phyloP scores from a whole-genome alignment of 2,888 invertebrate species.

The Pseudoips prasinana region DNA sequence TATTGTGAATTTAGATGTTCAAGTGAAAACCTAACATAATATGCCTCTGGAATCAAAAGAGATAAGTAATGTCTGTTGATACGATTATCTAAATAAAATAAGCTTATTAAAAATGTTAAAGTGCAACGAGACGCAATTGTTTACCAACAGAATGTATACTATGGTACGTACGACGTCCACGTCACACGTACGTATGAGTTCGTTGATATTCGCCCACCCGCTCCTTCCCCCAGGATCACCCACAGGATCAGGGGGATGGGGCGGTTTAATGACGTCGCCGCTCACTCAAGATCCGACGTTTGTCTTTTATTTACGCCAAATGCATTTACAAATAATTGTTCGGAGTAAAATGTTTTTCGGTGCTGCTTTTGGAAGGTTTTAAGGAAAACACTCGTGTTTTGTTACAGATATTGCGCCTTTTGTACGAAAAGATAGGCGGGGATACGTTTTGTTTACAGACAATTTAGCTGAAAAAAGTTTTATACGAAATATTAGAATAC shows the following conservation, averaged over 20 bases:
- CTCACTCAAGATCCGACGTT: conserved; percentile 63
- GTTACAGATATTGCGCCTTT: no score
- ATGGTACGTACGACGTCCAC: conserved; percentile 58
- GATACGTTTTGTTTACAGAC: no score
- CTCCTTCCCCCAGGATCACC: conserved; percentile 49
- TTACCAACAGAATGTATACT: conserved; percentile 75
- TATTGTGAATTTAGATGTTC: no score
- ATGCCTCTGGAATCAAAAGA: no score
- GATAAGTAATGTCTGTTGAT: no score
- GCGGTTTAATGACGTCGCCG: conserved; percentile 71
- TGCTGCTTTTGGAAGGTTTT: conserved; percentile 14
- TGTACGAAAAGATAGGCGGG: no score
- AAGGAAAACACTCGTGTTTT: no score
- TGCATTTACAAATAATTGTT: conserved; percentile 38
- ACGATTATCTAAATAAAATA: no score
- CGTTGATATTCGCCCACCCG: conserved; percentile 71
- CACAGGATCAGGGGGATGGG: conserved; percentile 56
- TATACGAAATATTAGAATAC: no score
- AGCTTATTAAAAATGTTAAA: conserved; percentile 4
- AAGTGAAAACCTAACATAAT: no score
- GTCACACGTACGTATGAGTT: conserved; percentile 75
- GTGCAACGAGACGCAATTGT: conserved; percentile 60
- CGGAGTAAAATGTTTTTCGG: conserved; percentile 25
- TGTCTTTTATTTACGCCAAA: conserved; percentile 44
- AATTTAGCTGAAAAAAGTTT: no score